phyloP scores from a whole-genome alignment of 2,888 invertebrate genomes.

The Eumacrocentrus americanus region DNA sequence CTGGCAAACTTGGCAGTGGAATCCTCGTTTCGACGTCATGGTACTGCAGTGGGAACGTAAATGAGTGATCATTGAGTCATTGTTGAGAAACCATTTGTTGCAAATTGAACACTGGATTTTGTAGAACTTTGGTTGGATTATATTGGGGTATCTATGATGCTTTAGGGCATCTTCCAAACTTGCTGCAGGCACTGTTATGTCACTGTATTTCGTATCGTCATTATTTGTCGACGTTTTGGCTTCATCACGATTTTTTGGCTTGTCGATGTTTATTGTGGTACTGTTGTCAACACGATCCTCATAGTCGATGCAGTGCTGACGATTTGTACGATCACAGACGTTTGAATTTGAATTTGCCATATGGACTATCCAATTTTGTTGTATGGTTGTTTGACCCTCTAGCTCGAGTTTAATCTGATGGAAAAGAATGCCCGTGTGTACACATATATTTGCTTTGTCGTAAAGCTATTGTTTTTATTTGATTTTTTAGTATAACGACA shows the following conservation, averaged over 20 bases:
- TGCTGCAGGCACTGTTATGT: constrained; percentile 8
- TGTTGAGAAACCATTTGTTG: constrained; percentile 59
- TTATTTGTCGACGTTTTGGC: background rate
- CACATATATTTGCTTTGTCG: background rate
- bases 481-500: too few species aligned
- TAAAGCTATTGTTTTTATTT: constrained; percentile 1
- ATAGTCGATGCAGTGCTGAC: background rate
- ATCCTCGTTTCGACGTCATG: constrained; percentile 35
- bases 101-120: constrained; percentile 58
- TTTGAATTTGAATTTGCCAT: constrained; percentile 37
- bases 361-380: constrained; percentile 54
- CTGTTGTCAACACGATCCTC: constrained; percentile 1
- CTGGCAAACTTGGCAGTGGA: constrained; percentile 55
- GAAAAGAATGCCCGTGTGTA: background rate
- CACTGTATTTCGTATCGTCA: background rate
- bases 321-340: constrained; percentile 2
- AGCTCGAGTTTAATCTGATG: constrained; percentile 55
- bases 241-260: constrained; percentile 1
- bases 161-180: constrained; percentile 16
- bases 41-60: constrained; percentile 52
- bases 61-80: constrained; percentile 58
- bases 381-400: constrained; percentile 50
- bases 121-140: constrained; percentile 50
- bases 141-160: constrained; percentile 6
- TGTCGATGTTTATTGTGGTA: background rate